Percentiles rank a stretch among this genome's conserved stretches.
phyloP scores from a whole-genome alignment of 2,113 vertebrate species.

The Peromyscus leucopus region DNA sequence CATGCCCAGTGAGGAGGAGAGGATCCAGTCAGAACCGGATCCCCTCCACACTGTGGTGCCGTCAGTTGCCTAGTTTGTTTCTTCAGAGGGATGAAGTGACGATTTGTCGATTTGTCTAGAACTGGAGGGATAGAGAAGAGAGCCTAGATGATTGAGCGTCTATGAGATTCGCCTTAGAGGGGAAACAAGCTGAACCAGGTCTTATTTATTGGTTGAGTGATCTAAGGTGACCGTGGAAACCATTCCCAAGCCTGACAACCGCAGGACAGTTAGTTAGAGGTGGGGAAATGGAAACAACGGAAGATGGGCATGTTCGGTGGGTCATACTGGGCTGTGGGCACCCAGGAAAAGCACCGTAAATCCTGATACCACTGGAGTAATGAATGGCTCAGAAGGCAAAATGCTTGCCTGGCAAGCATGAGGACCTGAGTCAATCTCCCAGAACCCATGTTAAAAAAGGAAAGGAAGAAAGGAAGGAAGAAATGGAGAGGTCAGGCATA shows the following conservation, averaged over 20 bases:
- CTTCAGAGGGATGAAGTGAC: conserved; percentile 8
- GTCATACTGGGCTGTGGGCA: not conserved
- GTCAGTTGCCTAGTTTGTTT: not conserved
- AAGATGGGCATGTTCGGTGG: not conserved
- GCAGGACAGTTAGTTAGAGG: not conserved
- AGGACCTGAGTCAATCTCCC: not conserved
- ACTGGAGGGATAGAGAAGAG: conserved; percentile 44
- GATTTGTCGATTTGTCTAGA: conserved; percentile 58
- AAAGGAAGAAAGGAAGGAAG: not conserved
- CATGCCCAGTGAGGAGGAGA: not conserved
- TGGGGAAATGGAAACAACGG: not conserved
- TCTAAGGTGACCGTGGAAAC: conserved; percentile 46
- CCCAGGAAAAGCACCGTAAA: not conserved
- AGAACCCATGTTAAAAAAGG: not conserved
- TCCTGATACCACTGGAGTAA: no score
- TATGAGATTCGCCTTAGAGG: conserved; percentile 42
- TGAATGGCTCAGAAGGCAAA: not conserved
- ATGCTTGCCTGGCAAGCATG: not conserved
- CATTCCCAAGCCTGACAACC: conserved; percentile 39
- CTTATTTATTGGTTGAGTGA: conserved; percentile 64
- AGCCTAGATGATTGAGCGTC: conserved; percentile 46
- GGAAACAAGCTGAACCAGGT: conserved; percentile 58
- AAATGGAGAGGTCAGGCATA: no score
- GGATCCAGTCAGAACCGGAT: not conserved
- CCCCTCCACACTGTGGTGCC: not conserved